Percentiles rank a stretch among this genome's conserved stretches.
Conservation (phyloP, 1,140 invertebrate species). For the Calephelis virginiensis region DNA sequence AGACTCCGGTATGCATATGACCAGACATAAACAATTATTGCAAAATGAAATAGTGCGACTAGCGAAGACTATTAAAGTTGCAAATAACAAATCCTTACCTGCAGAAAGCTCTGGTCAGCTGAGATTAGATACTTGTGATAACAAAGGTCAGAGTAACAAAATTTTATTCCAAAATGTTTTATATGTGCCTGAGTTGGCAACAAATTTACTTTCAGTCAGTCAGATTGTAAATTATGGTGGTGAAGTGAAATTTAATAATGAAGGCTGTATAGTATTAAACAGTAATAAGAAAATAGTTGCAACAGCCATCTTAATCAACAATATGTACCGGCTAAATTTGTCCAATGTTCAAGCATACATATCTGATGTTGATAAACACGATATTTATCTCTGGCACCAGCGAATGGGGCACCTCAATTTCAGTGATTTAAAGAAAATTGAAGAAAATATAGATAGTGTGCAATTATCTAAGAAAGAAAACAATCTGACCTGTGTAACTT, state of each 20-base stretch:
- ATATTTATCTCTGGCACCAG: not conserved
- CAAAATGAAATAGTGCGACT: not conserved
- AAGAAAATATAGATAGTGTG: too few relatives aligned
- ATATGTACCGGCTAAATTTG: constrained; percentile 1
- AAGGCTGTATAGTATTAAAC: constrained; percentile 11
- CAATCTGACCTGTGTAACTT: too few relatives aligned
- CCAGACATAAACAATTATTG: not conserved
- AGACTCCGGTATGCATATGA: constrained; percentile 9
- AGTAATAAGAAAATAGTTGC: constrained; percentile 23
- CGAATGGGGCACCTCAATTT: not conserved
- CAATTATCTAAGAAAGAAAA: too few relatives aligned
- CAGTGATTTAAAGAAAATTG: too few relatives aligned
- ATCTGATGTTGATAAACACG: not conserved
- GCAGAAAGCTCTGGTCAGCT: not conserved
- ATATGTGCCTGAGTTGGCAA: constrained; percentile 14
- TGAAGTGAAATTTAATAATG: too few relatives aligned
- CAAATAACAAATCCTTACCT: not conserved
- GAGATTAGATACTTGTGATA: not conserved
- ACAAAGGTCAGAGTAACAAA: constrained; percentile 1
- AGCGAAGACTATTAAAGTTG: not conserved
- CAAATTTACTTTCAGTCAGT: constrained; percentile 22
- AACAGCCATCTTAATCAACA: not conserved
- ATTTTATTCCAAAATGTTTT: constrained; percentile 14
- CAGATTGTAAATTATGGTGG: constrained; percentile 18
- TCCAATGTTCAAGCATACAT: not conserved